Base-by-base conservation (phyloP, 1,140 invertebrate species). In the Palaemon carinicauda region DNA sequence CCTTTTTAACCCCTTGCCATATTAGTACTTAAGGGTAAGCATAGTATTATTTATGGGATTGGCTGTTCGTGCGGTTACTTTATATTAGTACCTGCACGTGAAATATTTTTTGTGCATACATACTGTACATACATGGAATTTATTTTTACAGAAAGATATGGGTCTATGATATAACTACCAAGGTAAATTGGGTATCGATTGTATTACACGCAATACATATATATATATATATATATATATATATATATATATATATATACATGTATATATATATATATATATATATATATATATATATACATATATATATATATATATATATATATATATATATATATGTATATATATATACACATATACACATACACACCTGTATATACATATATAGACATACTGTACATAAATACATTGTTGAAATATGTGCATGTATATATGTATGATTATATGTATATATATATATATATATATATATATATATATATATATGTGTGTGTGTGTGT, bases 241-340 rank as follows among this genome's bases (percentile, higher is more conserved):
- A 74, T 74, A 74, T 74, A 74, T 74, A 74, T 74, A 74, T 74
- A 74, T 74, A 74, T 74, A 74, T 74, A 74, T 74, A 74, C 14
- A 74, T 74, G 33, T 74, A 74, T 74, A 74, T 74, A 74, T 74
- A 74, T 74, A 74, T 74, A 74, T 74, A 74, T 74, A 74, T 74
- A 74, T 74, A 74, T 74, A 74, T 74, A 74, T 41, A 74, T 41
- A 74, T 41, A 74, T 33, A 74, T 33, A 41, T 74, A 75, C 50
- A 75, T 52, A 75, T 75, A 41, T 52, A 41, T 41, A 41, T 50
- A 50, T 15, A 52, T 75, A 50, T 75, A 51, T 75, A 41, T 75
- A 51, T 75, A 75, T 75, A 75, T 19, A 75, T 50, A 75, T 52
- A 75, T 75, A 75, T 75, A 75, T 75, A 75, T n/a, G 50, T 75